Percentiles rank a stretch among this genome's conserved stretches.
Conservation (phyloP, 2,888 invertebrate genomes). For the Drosophila cracens region DNA sequence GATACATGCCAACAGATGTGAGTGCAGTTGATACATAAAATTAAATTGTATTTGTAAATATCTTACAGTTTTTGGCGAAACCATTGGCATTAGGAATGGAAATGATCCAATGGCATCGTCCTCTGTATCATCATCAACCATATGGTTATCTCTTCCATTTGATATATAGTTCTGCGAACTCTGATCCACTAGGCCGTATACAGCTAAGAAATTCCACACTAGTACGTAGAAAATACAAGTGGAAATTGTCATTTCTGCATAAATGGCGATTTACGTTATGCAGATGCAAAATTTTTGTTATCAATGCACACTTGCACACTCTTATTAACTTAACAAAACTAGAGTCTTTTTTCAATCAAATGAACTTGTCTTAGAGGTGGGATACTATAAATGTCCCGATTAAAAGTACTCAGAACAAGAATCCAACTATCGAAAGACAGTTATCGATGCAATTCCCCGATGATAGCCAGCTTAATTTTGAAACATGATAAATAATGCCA, state of each 20-base stretch:
- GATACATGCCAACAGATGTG: conserved; percentile 21
- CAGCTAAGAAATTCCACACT: conserved; percentile 48
- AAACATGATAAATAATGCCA: not conserved
- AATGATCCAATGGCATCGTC: conserved; percentile 85
- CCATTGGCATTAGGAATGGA: conserved; percentile 93
- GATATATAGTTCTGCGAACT: conserved; percentile 26
- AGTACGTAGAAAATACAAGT: conserved; percentile 36
- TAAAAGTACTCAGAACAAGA: conserved; percentile 1
- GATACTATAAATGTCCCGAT: conserved; percentile 9
- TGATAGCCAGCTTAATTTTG: not conserved
- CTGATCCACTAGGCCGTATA: conserved; percentile 57
- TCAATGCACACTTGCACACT: not conserved
- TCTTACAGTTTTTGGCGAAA: conserved; percentile 90
- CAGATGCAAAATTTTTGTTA: not conserved
- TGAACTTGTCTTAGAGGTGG: conserved; percentile 27
- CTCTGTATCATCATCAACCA: conserved; percentile 20
- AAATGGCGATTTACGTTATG: not conserved
- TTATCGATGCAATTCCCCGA: conserved; percentile 3
- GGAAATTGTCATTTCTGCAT: conserved; percentile 39
- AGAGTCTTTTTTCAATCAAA: conserved; percentile 16
- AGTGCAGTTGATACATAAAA: conserved; percentile 2
- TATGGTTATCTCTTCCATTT: conserved; percentile 38
- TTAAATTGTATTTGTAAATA: not conserved
- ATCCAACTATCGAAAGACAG: conserved; percentile 29
- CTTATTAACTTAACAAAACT: not conserved